Conservation (phyloP, 2,797 vertebrate species). For the Peromyscus aztecus region DNA sequence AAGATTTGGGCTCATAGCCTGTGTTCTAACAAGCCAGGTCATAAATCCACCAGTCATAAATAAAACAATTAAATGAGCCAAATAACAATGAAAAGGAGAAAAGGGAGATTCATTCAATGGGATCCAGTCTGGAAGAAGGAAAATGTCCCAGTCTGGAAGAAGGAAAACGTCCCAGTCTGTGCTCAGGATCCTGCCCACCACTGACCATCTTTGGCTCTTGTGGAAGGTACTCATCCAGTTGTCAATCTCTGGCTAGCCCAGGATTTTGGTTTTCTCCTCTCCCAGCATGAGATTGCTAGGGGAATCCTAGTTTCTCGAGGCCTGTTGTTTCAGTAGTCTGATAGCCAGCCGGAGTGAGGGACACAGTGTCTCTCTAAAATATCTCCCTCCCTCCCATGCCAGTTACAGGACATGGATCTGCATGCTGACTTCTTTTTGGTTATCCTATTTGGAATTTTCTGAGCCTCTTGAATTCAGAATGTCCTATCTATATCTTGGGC, state of each 20-base stretch:
- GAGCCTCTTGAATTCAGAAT: background rate
- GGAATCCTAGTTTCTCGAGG: background rate
- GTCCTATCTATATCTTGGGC: background rate
- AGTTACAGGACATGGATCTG: background rate
- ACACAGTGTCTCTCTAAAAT: background rate
- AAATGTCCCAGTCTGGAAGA: background rate
- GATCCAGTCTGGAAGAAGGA: background rate
- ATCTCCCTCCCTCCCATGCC: background rate
- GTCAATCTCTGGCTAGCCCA: background rate
- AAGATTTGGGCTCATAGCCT: background rate
- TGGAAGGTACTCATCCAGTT: background rate
- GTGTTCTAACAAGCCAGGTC: background rate
- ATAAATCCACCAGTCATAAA: background rate
- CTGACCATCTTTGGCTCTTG: too few relatives aligned
- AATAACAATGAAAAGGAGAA: background rate
- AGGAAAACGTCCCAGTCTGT: background rate
- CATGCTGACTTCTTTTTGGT: background rate
- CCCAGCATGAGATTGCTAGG: too few relatives aligned
- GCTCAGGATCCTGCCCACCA: too few relatives aligned
- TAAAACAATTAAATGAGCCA: background rate
- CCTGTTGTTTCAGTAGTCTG: background rate
- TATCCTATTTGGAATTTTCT: too few relatives aligned
- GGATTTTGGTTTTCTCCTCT: background rate
- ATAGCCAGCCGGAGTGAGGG: background rate
- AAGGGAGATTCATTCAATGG: background rate